Percentiles rank a stretch among this genome's conserved stretches.
Evolutionary conservation across 2,113 vertebrate species (phyloP).

Genomic region (Vireo altiloquus): DNA sequence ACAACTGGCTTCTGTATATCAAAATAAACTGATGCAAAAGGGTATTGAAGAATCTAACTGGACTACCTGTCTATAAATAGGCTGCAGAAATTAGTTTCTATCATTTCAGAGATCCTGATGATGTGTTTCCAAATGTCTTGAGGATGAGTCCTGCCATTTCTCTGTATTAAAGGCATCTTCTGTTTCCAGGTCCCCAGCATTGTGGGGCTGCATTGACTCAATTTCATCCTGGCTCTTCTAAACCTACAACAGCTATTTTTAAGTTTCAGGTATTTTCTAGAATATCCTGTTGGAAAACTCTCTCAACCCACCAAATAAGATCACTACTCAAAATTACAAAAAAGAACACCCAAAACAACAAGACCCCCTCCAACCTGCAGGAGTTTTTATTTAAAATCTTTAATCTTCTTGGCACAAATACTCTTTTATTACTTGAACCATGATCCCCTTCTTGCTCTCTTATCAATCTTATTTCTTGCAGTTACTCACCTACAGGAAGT

Average conservation of each 20-base stretch:
- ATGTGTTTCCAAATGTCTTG: not conserved
- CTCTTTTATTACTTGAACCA: not conserved
- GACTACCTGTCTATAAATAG: not conserved
- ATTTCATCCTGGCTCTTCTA: not conserved
- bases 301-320: not conserved
- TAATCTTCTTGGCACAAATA: not conserved
- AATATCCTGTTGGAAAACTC: not conserved
- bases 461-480: not conserved
- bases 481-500: not conserved
- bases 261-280: not conserved
- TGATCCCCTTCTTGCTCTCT: not conserved
- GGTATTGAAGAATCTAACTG: not conserved
- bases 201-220: not conserved
- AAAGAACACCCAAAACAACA: not conserved
- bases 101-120: not conserved
- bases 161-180: not conserved
- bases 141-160: not conserved
- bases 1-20: not conserved
- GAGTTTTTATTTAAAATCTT: not conserved
- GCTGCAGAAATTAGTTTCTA: not conserved
- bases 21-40: not conserved
- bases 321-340: not conserved
- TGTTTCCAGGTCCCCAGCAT: not conserved
- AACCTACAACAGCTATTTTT: not conserved
- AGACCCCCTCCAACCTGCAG: not conserved